Conservation (phyloP, 2,113 vertebrate genomes). For the Istiophorus platypterus region DNA sequence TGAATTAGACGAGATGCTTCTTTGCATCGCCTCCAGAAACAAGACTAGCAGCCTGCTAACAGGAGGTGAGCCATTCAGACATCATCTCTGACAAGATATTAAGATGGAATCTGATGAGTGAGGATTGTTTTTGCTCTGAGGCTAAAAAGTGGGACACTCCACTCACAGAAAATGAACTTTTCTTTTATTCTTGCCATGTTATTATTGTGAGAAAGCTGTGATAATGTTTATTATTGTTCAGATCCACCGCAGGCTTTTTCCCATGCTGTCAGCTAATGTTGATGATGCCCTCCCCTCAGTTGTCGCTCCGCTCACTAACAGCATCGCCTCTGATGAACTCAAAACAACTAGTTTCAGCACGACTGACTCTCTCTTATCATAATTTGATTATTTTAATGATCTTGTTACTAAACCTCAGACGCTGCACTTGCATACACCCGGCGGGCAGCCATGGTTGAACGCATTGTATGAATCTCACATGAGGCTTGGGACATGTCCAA, state of each 20-base stretch:
- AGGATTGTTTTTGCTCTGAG: conserved; percentile 61
- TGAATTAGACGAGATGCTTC: conserved; percentile 40
- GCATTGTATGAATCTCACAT: conserved; percentile 79
- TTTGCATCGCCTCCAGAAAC: conserved; percentile 56
- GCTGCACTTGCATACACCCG: conserved; percentile 71
- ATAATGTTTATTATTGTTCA: conserved; percentile 76
- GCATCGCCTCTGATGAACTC: conserved; percentile 77
- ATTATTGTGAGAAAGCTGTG: conserved; percentile 71
- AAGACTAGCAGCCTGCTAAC: conserved; percentile 54
- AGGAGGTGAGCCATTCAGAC: conserved; percentile 56
- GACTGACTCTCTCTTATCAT: conserved; percentile 83
- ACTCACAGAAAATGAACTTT: conserved; percentile 61
- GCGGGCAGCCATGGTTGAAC: conserved; percentile 76
- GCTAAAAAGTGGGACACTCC: conserved; percentile 66
- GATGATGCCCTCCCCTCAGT: conserved; percentile 72
- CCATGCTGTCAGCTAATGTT: conserved; percentile 78
- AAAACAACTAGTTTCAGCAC: conserved; percentile 80
- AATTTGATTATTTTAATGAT: conserved; percentile 90
- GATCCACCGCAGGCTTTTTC: conserved; percentile 72
- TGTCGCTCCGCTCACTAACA: conserved; percentile 58
- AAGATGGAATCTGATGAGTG: conserved; percentile 51
- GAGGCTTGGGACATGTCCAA: conserved; percentile 71
- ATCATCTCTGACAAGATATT: conserved; percentile 57
- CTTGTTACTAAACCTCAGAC: conserved; percentile 80
- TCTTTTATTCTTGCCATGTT: conserved; percentile 63